phyloP scores from a whole-genome alignment of 2,113 vertebrate genomes.

The Delphinus delphis region DNA sequence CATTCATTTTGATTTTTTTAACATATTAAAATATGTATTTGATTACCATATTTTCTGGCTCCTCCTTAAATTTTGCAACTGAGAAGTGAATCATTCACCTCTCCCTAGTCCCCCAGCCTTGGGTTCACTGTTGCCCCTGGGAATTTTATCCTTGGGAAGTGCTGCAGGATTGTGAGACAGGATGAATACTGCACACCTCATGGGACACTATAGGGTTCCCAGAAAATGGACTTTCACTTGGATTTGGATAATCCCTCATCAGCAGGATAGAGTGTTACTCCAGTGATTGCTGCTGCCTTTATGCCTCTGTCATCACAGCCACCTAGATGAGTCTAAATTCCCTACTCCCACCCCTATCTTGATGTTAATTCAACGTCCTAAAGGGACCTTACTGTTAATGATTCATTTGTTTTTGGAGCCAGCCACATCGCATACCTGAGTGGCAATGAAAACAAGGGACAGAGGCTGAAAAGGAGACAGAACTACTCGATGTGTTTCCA shows the following conservation, averaged over 20 bases:
- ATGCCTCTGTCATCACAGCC: not conserved
- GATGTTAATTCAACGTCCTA: slow-evolving; percentile 5
- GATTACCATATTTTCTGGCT: not conserved
- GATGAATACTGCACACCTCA: not conserved
- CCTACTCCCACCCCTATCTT: not conserved
- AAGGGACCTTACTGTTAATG: not conserved
- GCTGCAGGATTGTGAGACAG: not conserved
- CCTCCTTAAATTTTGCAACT: not conserved
- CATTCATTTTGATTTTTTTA: not conserved
- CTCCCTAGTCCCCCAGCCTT: not conserved
- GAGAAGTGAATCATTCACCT: not conserved
- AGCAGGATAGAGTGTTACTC: too few relatives aligned
- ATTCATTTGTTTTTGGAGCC: slow-evolving; percentile 7
- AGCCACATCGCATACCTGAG: not conserved
- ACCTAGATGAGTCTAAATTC: not conserved
- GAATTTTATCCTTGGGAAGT: not conserved
- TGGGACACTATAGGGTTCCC: not conserved
- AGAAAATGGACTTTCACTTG: not conserved
- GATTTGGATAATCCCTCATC: not conserved
- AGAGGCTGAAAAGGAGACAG: not conserved
- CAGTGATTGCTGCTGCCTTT: not conserved
- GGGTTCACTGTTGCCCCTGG: not conserved
- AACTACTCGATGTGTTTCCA: not conserved
- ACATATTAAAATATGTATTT: not conserved
- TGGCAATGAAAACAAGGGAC: not conserved